Conservation (phyloP, 2,113 vertebrate genomes). For the Tyrannus savana region DNA sequence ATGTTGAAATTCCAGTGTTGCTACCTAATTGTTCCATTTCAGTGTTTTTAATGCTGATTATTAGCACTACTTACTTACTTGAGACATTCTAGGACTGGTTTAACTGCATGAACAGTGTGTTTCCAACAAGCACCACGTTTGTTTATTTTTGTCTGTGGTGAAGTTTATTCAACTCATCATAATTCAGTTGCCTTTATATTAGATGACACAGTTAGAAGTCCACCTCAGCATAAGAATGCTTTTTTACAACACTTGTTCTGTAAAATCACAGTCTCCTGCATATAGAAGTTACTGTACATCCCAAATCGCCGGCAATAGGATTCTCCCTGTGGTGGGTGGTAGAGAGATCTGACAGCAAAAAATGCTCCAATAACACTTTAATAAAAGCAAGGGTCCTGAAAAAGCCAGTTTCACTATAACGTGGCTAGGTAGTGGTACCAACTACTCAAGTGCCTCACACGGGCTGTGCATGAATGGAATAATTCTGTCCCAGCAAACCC, state of each 20-base stretch:
- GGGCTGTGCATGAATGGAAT: accelerated
- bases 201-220: neutral
- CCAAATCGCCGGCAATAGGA: neutral
- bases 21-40: neutral
- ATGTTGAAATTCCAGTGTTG: neutral
- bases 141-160: neutral
- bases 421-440: neutral
- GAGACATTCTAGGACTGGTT: neutral
- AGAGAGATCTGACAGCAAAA: neutral
- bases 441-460: neutral
- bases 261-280: neutral
- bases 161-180: neutral
- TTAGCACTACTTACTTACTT: neutral
- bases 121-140: neutral
- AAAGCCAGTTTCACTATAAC: neutral
- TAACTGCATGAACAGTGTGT: neutral
- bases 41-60: neutral
- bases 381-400: neutral
- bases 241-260: neutral
- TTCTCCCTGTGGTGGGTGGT: neutral
- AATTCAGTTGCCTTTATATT: neutral
- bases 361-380: neutral
- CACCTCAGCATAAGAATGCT: neutral
- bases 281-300: neutral
- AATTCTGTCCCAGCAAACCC: neutral